These are phyloP conservation scores for Sinohyriopsis cumingii DNA, from an alignment of 2,888 invertebrate genomes.

Conservation along the genomic window DNA sequence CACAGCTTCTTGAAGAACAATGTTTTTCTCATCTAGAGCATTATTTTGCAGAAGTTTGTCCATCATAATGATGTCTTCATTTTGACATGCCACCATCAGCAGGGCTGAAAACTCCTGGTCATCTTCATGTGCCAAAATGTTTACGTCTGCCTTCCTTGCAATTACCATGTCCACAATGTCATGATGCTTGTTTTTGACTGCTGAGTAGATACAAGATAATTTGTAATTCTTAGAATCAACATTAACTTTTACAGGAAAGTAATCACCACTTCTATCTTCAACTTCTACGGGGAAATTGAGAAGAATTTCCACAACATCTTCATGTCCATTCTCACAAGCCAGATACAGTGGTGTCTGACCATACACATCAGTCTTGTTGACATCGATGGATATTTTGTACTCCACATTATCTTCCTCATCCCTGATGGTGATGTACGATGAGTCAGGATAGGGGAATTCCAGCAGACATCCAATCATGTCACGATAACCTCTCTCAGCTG, in stretches of 20 bases:
- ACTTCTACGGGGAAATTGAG: conserved; percentile 35
- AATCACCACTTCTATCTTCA: conserved; percentile 18
- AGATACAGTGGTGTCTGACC: conserved; percentile 89
- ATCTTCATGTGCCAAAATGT: conserved; percentile 77
- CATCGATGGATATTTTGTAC: conserved; percentile 91
- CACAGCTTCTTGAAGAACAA: conserved; percentile 84
- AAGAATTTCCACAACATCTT: conserved; percentile 46
- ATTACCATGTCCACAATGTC: conserved; percentile 84
- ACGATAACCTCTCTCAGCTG: conserved; percentile 90
- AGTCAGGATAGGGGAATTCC: conserved; percentile 84
- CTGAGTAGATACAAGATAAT: conserved; percentile 58
- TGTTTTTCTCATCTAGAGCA: conserved; percentile 87
- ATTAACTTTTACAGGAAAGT: conserved; percentile 29
- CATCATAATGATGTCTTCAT: conserved; percentile 81
- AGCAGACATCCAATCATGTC: conserved; percentile 85
- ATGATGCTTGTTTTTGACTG: conserved; percentile 67
- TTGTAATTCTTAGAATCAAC: conserved; percentile 32
- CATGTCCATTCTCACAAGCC: conserved; percentile 78
- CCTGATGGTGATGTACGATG: conserved; percentile 76
- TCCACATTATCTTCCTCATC: conserved; percentile 74
- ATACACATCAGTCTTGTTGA: conserved; percentile 84
- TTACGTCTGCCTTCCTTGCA: conserved; percentile 86
- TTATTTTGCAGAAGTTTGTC: conserved; percentile 85
- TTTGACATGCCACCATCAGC: conserved; percentile 81
- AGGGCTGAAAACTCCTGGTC: conserved; percentile 45